Conservation (phyloP, 2,797 vertebrate species). For the Cyprinella venusta region DNA sequence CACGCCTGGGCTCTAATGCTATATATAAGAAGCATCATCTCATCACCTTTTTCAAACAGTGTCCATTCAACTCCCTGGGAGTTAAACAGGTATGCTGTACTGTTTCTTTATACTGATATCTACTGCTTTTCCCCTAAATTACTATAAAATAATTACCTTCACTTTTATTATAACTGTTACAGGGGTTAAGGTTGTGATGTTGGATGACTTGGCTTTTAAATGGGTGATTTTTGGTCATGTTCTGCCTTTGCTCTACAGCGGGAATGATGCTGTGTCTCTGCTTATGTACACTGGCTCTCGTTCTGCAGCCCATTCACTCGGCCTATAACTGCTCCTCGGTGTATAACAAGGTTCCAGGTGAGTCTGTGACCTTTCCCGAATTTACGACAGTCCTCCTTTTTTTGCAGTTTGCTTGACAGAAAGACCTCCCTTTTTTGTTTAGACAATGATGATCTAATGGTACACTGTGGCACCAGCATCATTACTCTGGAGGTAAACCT, state of each 20-base stretch:
- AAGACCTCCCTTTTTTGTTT: constrained; percentile 1
- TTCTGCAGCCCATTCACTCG: constrained; percentile 66
- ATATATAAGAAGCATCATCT: constrained; percentile 70
- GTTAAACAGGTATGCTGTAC: constrained; percentile 50
- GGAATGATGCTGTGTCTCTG: constrained; percentile 58
- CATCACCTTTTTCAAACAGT: constrained; percentile 31
- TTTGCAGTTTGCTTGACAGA: not conserved
- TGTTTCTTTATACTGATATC: not conserved
- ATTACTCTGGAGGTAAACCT: constrained; percentile 79
- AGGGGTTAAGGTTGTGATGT: not conserved
- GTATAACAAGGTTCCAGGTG: constrained; percentile 75
- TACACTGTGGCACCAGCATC: constrained; percentile 71
- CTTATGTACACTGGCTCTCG: constrained; percentile 69
- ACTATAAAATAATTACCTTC: not conserved
- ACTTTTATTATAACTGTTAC: not conserved
- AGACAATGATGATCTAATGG: constrained; percentile 77
- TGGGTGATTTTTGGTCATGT: not conserved
- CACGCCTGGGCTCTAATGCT: constrained; percentile 51
- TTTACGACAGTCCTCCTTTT: not conserved
- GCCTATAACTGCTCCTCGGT: constrained; percentile 74
- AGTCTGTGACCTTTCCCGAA: constrained; percentile 25
- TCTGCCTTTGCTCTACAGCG: not conserved
- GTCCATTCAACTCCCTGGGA: constrained; percentile 59
- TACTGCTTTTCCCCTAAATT: not conserved
- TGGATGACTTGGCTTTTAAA: not conserved